Conservation (phyloP, 2,888 invertebrate species). For the Lagria hirta region DNA sequence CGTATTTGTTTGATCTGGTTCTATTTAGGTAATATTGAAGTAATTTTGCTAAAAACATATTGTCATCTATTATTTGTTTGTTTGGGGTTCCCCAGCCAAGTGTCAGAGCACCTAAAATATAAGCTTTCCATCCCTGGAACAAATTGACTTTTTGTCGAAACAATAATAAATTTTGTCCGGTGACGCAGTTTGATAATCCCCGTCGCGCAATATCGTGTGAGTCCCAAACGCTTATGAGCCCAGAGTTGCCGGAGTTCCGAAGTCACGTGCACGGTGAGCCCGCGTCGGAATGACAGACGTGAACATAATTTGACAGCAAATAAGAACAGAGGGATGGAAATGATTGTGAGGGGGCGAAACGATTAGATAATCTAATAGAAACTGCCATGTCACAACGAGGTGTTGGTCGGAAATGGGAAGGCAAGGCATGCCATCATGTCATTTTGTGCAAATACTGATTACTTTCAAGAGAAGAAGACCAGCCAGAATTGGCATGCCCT, state of each 20-base stretch:
- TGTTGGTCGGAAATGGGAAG: conserved; percentile 34
- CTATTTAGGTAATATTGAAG: too few relatives aligned
- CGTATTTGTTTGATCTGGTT: too few relatives aligned
- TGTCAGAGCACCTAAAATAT: too few relatives aligned
- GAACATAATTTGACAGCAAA: conserved; percentile 56
- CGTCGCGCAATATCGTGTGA: conserved; percentile 34
- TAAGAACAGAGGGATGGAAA: conserved; percentile 52
- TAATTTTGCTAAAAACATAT: too few relatives aligned
- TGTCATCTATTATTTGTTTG: too few relatives aligned
- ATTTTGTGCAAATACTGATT: conserved; percentile 27
- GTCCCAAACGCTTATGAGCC: conserved; percentile 24
- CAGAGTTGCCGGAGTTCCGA: conserved; percentile 37
- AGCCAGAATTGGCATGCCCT: conserved; percentile 25
- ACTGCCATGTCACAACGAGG: conserved; percentile 44
- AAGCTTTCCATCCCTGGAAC: too few relatives aligned
- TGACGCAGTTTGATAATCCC: conserved; percentile 38
- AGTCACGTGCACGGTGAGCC: conserved; percentile 50
- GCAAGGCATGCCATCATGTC: too few relatives aligned
- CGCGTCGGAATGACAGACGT: conserved; percentile 53
- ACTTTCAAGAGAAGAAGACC: conserved; percentile 22
- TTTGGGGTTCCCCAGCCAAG: too few relatives aligned
- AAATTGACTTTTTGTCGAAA: conserved; percentile 39
- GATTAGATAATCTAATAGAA: conserved; percentile 49
- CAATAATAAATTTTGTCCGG: conserved; percentile 43
- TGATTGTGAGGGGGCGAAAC: conserved; percentile 50